Conservation (phyloP, 2,797 vertebrate species). For the Esox lucius region DNA sequence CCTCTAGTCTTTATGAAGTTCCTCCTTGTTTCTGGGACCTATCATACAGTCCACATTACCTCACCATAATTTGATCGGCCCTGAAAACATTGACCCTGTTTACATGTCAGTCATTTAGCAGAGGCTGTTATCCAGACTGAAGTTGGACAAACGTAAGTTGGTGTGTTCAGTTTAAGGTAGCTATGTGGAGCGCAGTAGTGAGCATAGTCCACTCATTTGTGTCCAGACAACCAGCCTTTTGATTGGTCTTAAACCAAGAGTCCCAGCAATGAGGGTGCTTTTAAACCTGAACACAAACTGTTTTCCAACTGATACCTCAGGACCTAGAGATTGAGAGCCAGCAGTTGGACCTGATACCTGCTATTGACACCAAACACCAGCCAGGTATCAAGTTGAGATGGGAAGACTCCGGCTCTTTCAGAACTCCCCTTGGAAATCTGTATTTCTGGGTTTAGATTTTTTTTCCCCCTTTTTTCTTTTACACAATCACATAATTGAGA, state of each 20-base stretch:
- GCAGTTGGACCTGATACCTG: neutral
- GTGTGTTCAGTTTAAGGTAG: too few species aligned
- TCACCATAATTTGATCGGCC: neutral
- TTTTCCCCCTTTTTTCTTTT: too few species aligned
- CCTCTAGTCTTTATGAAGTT: neutral
- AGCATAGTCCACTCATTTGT: neutral
- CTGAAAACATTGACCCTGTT: too few species aligned
- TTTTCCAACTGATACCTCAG: neutral
- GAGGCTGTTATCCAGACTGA: too few species aligned
- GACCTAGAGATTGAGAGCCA: neutral
- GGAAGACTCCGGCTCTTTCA: too few species aligned
- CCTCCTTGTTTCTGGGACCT: neutral
- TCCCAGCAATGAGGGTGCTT: neutral
- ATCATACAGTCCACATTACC: neutral
- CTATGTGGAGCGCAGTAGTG: too few species aligned
- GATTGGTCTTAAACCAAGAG: neutral
- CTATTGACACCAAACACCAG: too few species aligned
- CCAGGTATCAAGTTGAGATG: neutral
- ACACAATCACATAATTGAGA: too few species aligned
- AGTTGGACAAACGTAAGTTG: too few species aligned
- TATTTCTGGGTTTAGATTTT: too few species aligned
- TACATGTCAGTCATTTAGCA: too few species aligned
- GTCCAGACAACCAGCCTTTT: neutral
- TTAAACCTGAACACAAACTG: neutral
- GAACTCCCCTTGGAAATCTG: too few species aligned